Conservation (phyloP, 2,888 invertebrate species). For the Lydus trimaculatus region DNA sequence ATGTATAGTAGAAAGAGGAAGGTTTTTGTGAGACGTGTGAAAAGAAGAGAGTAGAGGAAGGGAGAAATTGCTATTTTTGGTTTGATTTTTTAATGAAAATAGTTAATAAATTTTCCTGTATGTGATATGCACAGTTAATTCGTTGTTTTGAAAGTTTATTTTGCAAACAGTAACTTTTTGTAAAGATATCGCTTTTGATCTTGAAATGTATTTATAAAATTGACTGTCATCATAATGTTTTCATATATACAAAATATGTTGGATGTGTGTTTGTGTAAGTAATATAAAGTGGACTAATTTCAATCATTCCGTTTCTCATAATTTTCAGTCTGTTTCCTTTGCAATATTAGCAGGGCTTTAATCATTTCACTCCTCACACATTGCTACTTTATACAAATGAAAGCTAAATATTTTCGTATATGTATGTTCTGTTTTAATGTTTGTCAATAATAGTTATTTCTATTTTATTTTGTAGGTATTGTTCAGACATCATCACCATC, state of each 20-base stretch:
- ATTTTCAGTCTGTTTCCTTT: not conserved
- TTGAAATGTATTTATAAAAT: slow-evolving; percentile 27
- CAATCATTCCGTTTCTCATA: slow-evolving; percentile 1
- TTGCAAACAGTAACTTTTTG: not conserved
- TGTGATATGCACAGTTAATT: not conserved
- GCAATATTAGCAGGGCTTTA: not conserved
- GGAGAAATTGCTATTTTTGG: not conserved
- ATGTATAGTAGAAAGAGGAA: no score
- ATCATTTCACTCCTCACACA: not conserved
- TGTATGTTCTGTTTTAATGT: no score
- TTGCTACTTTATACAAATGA: not conserved
- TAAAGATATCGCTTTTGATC: slow-evolving; percentile 21
- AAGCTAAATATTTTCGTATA: not conserved
- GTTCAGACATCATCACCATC: slow-evolving; percentile 36
- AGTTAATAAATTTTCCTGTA: not conserved
- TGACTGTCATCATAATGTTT: not conserved
- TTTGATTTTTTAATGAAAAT: not conserved
- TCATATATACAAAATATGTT: not conserved
- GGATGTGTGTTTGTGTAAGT: not conserved
- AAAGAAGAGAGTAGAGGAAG: not conserved
- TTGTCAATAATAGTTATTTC: not conserved
- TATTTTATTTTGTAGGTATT: slow-evolving; percentile 39
- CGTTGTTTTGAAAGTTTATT: not conserved
- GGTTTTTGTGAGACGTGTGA: no score
- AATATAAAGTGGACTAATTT: not conserved